These are phyloP conservation scores for Phaonia tiefii DNA, from an alignment of 2,888 invertebrate species.

Conservation along the genomic window DNA sequence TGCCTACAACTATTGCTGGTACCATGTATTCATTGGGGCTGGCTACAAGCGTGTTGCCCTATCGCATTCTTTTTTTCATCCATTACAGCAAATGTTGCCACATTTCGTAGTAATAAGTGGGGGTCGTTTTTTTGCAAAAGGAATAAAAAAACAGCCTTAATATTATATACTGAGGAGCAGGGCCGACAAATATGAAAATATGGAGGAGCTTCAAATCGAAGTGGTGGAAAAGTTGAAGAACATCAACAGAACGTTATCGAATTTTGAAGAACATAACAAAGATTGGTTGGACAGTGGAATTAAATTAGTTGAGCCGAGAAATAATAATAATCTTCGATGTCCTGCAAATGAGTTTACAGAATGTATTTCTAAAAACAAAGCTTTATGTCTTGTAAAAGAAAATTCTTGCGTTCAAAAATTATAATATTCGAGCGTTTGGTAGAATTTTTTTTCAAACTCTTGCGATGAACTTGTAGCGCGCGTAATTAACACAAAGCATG, in stretches of 20 bases:
- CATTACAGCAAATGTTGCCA: no score
- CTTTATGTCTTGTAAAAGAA: slow-evolving; percentile 16
- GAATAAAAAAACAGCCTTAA: not conserved
- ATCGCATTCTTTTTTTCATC: no score
- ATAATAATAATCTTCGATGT: not conserved
- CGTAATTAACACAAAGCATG: slow-evolving; percentile 11
- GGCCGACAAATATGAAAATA: not conserved
- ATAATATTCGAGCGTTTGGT: not conserved
- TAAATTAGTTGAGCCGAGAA: not conserved
- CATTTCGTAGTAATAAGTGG: no score
- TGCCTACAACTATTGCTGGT: no score
- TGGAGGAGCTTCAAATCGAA: not conserved
- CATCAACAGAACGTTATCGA: not conserved
- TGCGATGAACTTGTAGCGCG: no score
- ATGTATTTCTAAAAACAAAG: slow-evolving; percentile 12
- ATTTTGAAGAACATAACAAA: slow-evolving; percentile 5
- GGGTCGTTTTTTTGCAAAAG: no score
- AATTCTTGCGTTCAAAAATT: slow-evolving; percentile 17
- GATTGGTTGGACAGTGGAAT: slow-evolving; percentile 9
- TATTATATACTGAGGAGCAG: no score
- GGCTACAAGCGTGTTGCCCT: no score
- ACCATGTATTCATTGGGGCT: no score
- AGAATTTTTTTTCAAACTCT: no score
- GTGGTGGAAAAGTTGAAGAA: not conserved
- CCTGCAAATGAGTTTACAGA: slow-evolving; percentile 1